These are phyloP conservation scores for Fragum fragum DNA, from an alignment of 2,888 invertebrate species.

Conservation along the genomic window DNA sequence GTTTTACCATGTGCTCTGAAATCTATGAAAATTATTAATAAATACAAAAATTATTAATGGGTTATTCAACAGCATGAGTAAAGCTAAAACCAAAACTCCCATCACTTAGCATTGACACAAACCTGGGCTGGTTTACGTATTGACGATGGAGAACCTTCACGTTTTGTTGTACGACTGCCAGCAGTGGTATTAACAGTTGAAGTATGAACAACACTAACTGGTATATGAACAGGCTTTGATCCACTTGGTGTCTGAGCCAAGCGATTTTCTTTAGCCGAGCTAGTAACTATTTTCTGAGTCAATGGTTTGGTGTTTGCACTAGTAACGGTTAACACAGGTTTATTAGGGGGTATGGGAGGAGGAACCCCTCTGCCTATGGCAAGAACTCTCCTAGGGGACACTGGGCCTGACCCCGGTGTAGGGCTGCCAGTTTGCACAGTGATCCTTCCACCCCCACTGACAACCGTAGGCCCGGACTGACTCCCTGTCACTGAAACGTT, in stretches of 20 bases:
- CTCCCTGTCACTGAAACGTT: slow-evolving; percentile 46
- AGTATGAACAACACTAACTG: slow-evolving; percentile 79
- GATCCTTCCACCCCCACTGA: slow-evolving; percentile 68
- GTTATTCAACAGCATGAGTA: slow-evolving; percentile 28
- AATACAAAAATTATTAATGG: slow-evolving; percentile 24
- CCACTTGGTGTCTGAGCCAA: slow-evolving; percentile 63
- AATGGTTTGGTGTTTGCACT: slow-evolving; percentile 71
- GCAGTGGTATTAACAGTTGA: slow-evolving; percentile 57
- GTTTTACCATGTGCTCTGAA: background rate
- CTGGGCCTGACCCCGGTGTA: slow-evolving; percentile 58
- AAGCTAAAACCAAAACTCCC: slow-evolving; percentile 53
- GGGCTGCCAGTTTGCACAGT: slow-evolving; percentile 78
- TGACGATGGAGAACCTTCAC: slow-evolving; percentile 80
- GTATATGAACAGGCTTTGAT: slow-evolving; percentile 80
- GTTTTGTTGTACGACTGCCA: slow-evolving; percentile 69
- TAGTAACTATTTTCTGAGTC: slow-evolving; percentile 40
- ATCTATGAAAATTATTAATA: background rate
- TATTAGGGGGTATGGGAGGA: slow-evolving; percentile 86
- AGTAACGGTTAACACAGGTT: slow-evolving; percentile 80
- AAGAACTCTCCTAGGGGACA: slow-evolving; percentile 71
- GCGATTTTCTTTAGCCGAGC: slow-evolving; percentile 78
- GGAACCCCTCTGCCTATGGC: slow-evolving; percentile 81
- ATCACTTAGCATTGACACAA: slow-evolving; percentile 84
- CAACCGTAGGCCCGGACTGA: slow-evolving; percentile 8
- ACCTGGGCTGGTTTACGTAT: slow-evolving; percentile 82